Evolutionary conservation across 2,888 invertebrate species (phyloP).

Genomic region (Volucella bombylans): DNA sequence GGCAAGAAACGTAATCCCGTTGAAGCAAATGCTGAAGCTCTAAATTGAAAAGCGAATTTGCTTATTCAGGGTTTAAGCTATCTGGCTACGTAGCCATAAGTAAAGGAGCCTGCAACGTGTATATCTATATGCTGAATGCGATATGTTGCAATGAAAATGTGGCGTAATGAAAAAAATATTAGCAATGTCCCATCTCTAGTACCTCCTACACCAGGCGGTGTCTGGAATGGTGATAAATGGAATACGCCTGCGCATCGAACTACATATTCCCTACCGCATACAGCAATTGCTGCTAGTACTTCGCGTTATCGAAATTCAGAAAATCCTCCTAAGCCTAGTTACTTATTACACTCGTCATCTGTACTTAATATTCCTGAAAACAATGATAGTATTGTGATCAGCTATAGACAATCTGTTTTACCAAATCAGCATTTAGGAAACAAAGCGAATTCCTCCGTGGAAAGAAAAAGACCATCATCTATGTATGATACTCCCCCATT

Average conservation of each 20-base stretch:
- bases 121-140: constrained; percentile 54
- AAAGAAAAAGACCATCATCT: constrained; percentile 64
- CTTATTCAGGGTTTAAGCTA: constrained; percentile 23
- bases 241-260: constrained; percentile 75
- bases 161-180: constrained; percentile 72
- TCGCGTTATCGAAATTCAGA: constrained; percentile 74
- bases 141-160: constrained; percentile 72
- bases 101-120: constrained; percentile 58
- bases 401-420: constrained; percentile 58
- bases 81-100: constrained; percentile 54
- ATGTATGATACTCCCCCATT: constrained; percentile 61
- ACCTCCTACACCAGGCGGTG: constrained; percentile 56
- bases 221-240: constrained; percentile 69
- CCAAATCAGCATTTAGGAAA: constrained; percentile 49
- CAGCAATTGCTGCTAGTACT: constrained; percentile 76
- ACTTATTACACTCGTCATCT: constrained; percentile 74
- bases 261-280: constrained; percentile 77
- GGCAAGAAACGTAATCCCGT: neutral
- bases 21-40: neutral
- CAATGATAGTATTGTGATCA: constrained; percentile 56
- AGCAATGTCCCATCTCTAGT: constrained; percentile 63
- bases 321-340: constrained; percentile 59
- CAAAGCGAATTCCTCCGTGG: constrained; percentile 39
- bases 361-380: constrained; percentile 74
- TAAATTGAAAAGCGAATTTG: constrained; percentile 18